Evolutionary conservation across 2,888 invertebrate genomes (phyloP), one percentile per base, ranked within the genome.

Genomic region (Xestia ashworthii): DNA sequence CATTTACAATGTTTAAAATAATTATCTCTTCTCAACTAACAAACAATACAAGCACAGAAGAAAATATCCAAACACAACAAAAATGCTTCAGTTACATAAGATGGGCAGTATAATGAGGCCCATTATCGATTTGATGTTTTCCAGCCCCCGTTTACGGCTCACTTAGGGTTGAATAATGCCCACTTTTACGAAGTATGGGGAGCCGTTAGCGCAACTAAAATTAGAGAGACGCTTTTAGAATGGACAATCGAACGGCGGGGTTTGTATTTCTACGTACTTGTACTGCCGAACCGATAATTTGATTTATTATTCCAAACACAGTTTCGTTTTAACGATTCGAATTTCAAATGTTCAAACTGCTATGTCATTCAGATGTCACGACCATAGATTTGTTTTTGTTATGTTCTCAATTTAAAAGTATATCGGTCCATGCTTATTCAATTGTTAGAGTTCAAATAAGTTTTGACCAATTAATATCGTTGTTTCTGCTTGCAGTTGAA

Each of bases 61-160:
- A n/a, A 76, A 71, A 76, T 71, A 75, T 86, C 46, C 38, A 11
- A 75, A 67, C 66, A 32, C 25, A 79, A 73, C 75, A 80, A 84
- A 87, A 87, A 80, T 71, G 53, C 70, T 80, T 82, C 76, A 76
- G 80, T 78, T 81, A 82, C 73, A 83, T 85, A 83, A 85, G 76
- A 78, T 70, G 77, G 78, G 64, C 80, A 80, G 77, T 82, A 84
- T 86, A 88, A 87, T 86, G 86, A 87, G 78, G 78, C 76, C 78
- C 78, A 86, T 88, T 87, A 88, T 88, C 87, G 88, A 87, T 88
- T 88, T 86, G 87, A 88, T 88, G 87, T 82, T 88, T 88, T 87
- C 87, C 86, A 88, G 87, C 77, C 81, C 71, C 69, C 84, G 80
- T 84, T 88, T 87, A 88, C 83, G 81, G 87, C 87, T 82, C 88